Evolutionary conservation across 2,797 vertebrate species (phyloP).

Genomic region (Paramormyrops hopkinsi): DNA sequence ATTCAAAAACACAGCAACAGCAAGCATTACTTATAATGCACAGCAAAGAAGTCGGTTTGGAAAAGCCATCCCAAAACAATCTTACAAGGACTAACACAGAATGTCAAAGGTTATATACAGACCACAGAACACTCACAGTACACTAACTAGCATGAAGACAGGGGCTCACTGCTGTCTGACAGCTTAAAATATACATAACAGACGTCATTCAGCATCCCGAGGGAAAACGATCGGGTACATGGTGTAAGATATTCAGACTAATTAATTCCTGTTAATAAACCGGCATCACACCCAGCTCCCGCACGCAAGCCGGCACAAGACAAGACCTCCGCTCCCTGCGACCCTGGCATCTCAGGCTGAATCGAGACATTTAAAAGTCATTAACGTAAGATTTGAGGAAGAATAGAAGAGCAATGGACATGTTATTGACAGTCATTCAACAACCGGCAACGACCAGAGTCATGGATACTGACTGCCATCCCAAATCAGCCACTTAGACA

Average conservation of each 20-base stretch:
- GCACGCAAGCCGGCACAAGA: background rate
- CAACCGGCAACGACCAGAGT: background rate
- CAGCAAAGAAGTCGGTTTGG: background rate
- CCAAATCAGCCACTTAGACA: background rate
- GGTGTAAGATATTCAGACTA: background rate
- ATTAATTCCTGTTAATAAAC: background rate
- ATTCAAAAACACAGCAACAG: background rate
- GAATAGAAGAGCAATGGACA: background rate
- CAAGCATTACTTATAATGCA: background rate
- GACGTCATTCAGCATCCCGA: background rate
- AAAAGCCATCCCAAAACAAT: background rate
- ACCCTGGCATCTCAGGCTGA: constrained; percentile 37
- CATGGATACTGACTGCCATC: background rate
- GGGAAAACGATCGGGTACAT: background rate
- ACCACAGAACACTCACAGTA: background rate
- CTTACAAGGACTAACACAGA: background rate
- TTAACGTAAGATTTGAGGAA: background rate
- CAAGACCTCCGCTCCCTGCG: constrained; percentile 30
- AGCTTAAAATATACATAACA: background rate
- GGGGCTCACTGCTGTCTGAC: background rate
- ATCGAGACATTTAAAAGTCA: background rate
- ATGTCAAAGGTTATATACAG: background rate
- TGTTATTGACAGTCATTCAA: background rate
- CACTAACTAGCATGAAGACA: background rate
- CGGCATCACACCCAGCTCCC: background rate